Base-by-base conservation (phyloP, 1,140 invertebrate species). In the Heliconius hermathena region DNA sequence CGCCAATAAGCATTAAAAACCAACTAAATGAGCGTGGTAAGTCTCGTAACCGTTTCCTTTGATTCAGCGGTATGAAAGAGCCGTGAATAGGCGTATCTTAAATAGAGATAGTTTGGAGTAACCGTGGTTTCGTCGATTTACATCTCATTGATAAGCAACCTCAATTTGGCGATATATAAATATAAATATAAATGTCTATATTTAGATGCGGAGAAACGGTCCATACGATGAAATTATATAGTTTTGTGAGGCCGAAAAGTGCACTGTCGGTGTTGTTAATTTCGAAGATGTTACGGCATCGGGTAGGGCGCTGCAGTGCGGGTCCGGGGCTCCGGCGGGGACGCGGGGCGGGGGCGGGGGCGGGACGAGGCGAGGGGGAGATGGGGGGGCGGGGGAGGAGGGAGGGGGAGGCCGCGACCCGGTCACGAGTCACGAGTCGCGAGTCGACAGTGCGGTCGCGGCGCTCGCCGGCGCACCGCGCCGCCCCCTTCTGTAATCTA, bases 261-360 rank as follows among this genome's bases (percentile, higher is more conserved):
- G 92, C 92, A 93, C 90, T 89, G 89, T 86, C 83, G 89, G 82
- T 84, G 87, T 84, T 85, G 86, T 84, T 92, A 90, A 91, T 93
- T 91, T 88, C 84, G 84, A 91, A 90, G 86, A 93, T 90, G 88
- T 93, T 92, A 92, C 90, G 91, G 90, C 89, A 92, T 91, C 86
- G 86, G 84, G 87, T 87, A 89, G 85, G 86, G 89, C 88, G 91
- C 90, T 93, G 92, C 91, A 93, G 89, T 91, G 91, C 90, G 90
- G 90, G 89, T 83, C 84, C 77, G 81, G 83, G 88, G 85, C 74
- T 79, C 72, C 77, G 77, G 81, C 78, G 85, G 81, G 84, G 20
- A 11, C 3, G 22, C 22, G 83, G 66, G 79, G 79, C 71, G 84
- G 77, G 84, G 29, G 80, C 76, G 82, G 74, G 80, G 73, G 60